A percentile compares a stretch with the other conserved stretches of the same genome.
Conservation (phyloP, 2,113 vertebrate species). For the Zootoca vivipara region DNA sequence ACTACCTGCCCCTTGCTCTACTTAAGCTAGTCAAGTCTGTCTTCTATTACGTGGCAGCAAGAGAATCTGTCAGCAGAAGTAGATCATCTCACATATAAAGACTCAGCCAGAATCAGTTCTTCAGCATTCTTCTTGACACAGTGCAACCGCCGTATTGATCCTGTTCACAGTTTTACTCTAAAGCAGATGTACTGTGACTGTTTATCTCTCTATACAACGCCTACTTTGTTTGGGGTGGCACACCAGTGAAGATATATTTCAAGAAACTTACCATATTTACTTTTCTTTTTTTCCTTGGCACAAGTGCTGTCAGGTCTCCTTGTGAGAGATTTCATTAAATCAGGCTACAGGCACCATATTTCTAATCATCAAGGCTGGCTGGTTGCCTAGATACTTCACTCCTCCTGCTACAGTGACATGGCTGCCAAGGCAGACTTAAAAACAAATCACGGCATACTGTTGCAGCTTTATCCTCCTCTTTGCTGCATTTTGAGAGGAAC, state of each 20-base stretch:
- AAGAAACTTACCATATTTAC: conserved; percentile 56
- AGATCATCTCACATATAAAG: neutral
- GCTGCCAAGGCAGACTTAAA: conserved; percentile 44
- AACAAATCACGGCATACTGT: conserved; percentile 41
- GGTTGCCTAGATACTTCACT: conserved; percentile 63
- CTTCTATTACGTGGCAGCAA: too few species aligned
- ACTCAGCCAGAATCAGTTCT: neutral
- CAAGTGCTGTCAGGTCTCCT: conserved; percentile 17
- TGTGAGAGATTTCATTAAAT: conserved; percentile 54
- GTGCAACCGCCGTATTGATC: neutral
- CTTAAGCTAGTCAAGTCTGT: too few species aligned
- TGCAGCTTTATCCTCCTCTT: conserved; percentile 13
- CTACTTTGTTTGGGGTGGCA: conserved; percentile 37
- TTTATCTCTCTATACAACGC: conserved; percentile 40
- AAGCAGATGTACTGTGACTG: conserved; percentile 60
- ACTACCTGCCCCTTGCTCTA: too few species aligned
- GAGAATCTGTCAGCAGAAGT: too few species aligned
- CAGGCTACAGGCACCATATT: conserved; percentile 47
- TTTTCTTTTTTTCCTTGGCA: conserved; percentile 47
- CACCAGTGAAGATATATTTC: neutral
- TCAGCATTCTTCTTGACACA: neutral
- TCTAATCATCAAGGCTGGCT: conserved; percentile 48
- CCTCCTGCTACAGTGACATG: conserved; percentile 32
- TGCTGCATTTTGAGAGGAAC: conserved; percentile 28
- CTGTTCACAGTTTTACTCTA: conserved; percentile 46